Evolutionary conservation across 2,113 vertebrate genomes (phyloP), one percentile per base, ranked within the genome.

Genomic region (Aegypius monachus): DNA sequence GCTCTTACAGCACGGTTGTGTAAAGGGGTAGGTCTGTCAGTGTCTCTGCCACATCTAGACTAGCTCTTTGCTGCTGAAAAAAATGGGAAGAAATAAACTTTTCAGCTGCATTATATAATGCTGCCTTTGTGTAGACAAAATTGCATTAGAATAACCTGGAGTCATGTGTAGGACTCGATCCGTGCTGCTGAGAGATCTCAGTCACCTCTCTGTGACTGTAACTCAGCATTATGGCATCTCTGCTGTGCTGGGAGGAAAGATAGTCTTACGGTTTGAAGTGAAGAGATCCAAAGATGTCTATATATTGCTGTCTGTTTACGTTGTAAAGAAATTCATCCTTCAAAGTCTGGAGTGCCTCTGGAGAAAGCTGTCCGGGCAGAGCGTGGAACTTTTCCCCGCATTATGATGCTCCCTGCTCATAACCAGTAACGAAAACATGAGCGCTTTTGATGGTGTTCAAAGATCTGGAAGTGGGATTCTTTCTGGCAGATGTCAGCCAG

Each of bases 71-170:
- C 58, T 85, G 70, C 56, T 71, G 17, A 19, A 48, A 58, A 72
- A 71, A 85, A 7, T 10, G 26, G 55, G 53, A 58, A 77, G 84
- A 77, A 91, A 91, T 87, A 80, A 96, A 97, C 84, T 96, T 96
- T 83, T 25, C 36, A 31, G 32, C 50, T 77, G 53, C 13, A 0
- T 94, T 95, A 89, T 62, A 1, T 91, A 96, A 97, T 17, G 3
- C 3, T 66, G 58, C 19, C 43, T 73, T 91, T 93, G 78, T 91
- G 84, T 68, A 93, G 77, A 52, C 36, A 29, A 18, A 92, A 97
- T 52, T 56, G 65, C 40, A 1, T 87, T 75, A 34, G 90, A 94
- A 88, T 77, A 83, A 77, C 71, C 92, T 1, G 3, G 81, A 77
- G 73, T 73, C 11, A 1, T 91, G 86, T 91, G 81, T 27, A 87